phyloP scores from a whole-genome alignment of 2,113 vertebrate genomes.

The Syrmaticus mikado region DNA sequence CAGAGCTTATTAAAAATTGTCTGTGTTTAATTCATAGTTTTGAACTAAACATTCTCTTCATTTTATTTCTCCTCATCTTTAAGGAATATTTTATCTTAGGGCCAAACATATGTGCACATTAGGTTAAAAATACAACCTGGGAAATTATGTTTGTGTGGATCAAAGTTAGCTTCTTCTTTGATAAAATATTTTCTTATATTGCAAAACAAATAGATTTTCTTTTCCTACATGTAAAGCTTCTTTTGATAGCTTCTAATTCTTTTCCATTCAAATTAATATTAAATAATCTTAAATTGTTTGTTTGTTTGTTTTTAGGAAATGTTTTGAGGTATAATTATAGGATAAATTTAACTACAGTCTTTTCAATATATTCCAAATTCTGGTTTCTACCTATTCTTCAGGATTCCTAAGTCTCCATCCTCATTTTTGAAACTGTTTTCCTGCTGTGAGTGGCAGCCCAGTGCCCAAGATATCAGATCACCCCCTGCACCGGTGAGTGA shows the following conservation, averaged over 20 bases:
- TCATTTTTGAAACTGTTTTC: neutral
- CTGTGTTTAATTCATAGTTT: neutral
- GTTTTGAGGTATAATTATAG: neutral
- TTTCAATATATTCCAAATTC: neutral
- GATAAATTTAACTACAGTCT: neutral
- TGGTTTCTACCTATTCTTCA: neutral
- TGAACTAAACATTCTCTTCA: neutral
- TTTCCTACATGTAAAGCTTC: neutral
- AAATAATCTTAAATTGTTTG: neutral
- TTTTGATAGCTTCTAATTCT: neutral
- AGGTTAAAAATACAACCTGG: neutral
- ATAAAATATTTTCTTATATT: neutral
- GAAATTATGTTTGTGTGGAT: neutral
- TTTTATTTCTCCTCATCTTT: neutral
- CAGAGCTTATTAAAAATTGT: neutral
- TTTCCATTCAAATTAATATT: neutral
- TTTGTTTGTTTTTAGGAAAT: neutral
- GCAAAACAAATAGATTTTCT: neutral
- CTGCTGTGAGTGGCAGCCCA: neutral
- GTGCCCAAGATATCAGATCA: accelerated
- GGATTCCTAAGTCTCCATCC: neutral
- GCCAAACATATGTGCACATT: neutral
- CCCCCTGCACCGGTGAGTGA: neutral
- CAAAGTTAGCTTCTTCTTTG: neutral
- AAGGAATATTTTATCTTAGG: neutral